Conservation (phyloP, 2,113 vertebrate species). For the Elephas maximus region DNA sequence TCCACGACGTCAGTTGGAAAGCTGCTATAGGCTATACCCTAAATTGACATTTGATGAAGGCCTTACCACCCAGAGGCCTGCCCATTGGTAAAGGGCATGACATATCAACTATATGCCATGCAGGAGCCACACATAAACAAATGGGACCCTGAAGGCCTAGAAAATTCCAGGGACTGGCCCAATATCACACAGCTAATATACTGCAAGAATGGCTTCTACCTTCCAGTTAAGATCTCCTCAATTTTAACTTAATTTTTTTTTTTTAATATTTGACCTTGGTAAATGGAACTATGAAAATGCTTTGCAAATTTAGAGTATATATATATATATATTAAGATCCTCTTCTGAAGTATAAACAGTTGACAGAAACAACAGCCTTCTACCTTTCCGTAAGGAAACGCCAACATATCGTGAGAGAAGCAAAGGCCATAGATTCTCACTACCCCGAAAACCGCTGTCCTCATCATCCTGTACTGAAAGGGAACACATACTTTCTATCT, state of each 20-base stretch:
- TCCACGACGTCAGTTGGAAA: accelerated
- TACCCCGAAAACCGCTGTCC: accelerated
- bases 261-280: not conserved
- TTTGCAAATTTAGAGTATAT: not conserved
- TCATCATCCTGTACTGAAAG: accelerated
- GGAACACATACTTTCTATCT: accelerated
- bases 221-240: not conserved
- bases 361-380: not conserved
- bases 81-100: accelerated
- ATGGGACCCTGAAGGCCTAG: too few species aligned
- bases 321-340: not conserved
- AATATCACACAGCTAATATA: not conserved
- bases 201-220: not conserved
- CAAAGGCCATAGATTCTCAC: accelerated
- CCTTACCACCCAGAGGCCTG: not conserved
- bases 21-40: accelerated
- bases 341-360: not conserved
- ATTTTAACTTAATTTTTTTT: not conserved
- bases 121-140: not conserved
- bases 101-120: accelerated
- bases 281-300: not conserved
- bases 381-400: not conserved
- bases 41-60: not conserved
- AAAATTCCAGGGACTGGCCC: too few species aligned
- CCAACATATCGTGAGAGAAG: accelerated